These are phyloP conservation scores for Sula dactylatra DNA, from an alignment of 2,113 vertebrate species.

Conservation along the genomic window DNA sequence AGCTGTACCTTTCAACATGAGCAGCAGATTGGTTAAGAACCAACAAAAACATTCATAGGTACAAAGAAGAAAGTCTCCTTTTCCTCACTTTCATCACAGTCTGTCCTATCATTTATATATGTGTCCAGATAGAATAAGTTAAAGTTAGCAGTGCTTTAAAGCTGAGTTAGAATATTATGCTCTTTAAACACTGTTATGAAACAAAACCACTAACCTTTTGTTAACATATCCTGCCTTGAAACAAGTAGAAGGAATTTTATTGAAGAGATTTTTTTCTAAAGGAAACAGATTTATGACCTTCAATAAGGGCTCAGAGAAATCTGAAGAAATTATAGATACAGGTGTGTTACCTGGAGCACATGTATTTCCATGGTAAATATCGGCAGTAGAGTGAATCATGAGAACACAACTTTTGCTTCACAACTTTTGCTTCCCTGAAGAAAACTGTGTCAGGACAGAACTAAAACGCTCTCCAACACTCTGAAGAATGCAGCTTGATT, in stretches of 20 bases:
- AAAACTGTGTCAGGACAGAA: not conserved
- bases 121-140: not conserved
- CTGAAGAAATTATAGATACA: not conserved
- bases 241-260: not conserved
- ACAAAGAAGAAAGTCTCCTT: not conserved
- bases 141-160: not conserved
- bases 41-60: not conserved
- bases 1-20: not conserved
- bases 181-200: not conserved
- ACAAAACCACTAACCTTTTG: not conserved
- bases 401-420: not conserved
- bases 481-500: constrained; percentile 14
- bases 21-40: not conserved
- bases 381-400: not conserved
- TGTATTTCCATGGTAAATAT: not conserved
- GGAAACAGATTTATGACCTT: not conserved
- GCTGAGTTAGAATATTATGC: not conserved
- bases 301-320: not conserved
- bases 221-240: not conserved
- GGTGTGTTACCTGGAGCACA: not conserved
- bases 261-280: not conserved
- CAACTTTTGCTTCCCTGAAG: not conserved
- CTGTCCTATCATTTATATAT: not conserved
- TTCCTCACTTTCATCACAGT: not conserved
- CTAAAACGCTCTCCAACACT: not conserved